These are phyloP conservation scores for Odocoileus virginianus DNA, from an alignment of 2,113 vertebrate species.

Conservation along the genomic window DNA sequence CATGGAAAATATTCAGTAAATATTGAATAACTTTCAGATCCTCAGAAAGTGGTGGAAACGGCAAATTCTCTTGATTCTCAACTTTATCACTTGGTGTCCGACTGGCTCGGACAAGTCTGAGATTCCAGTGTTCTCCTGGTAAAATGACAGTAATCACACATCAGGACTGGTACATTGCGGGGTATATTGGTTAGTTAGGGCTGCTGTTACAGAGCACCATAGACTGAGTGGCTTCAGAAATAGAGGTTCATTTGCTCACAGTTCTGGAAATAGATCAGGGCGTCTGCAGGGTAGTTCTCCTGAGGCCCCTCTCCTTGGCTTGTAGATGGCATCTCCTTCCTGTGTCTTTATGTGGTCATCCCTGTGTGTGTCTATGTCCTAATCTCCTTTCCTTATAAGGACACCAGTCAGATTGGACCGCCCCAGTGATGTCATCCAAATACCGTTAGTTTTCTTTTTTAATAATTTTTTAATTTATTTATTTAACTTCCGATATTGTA, in stretches of 20 bases:
- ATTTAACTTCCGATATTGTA: too few relatives aligned
- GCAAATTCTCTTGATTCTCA: background rate
- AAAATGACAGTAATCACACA: fast-evolving
- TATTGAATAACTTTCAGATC: background rate
- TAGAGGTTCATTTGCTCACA: background rate
- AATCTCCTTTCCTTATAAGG: background rate
- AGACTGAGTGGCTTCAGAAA: background rate
- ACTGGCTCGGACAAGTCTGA: background rate
- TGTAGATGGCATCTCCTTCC: fast-evolving
- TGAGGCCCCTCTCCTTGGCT: background rate
- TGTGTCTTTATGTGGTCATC: background rate
- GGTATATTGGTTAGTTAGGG: background rate
- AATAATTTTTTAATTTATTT: background rate
- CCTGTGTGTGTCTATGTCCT: background rate
- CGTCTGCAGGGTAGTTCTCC: background rate
- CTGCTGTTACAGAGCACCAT: fast-evolving
- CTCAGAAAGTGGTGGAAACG: background rate
- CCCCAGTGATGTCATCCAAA: background rate
- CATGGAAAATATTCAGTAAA: background rate
- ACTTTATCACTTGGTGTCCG: background rate
- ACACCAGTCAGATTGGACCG: background rate
- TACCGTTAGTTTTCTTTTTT: background rate
- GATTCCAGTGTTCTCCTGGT: background rate
- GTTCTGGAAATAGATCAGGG: too few relatives aligned
- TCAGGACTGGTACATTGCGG: background rate